Percentiles rank a stretch among this genome's conserved stretches.
Conservation (phyloP, 2,888 invertebrate species). For the Mythimna ferrago region DNA sequence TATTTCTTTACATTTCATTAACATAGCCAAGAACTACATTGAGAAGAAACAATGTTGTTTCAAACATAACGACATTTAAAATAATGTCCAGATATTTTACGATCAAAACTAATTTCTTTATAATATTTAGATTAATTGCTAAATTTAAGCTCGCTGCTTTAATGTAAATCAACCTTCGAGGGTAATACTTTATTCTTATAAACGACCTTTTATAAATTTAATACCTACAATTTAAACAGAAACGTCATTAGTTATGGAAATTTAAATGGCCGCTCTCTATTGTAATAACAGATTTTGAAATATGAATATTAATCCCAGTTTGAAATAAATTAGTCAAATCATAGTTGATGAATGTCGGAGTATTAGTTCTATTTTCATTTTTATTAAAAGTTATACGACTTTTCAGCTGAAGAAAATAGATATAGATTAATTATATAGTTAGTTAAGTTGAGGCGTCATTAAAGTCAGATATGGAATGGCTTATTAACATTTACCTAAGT, state of each 20-base stretch:
- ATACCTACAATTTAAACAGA: slow-evolving; percentile 46
- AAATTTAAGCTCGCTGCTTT: slow-evolving; percentile 16
- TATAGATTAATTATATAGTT: slow-evolving; percentile 7
- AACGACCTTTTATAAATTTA: slow-evolving; percentile 43
- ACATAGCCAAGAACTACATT: neutral
- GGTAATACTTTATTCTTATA: slow-evolving; percentile 45
- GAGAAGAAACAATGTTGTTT: neutral
- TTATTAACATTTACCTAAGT: neutral
- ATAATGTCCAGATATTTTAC: slow-evolving; percentile 8
- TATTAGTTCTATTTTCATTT: slow-evolving; percentile 21
- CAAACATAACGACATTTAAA: neutral
- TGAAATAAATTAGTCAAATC: slow-evolving; percentile 29
- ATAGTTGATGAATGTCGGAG: slow-evolving; percentile 36
- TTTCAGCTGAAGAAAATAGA: neutral
- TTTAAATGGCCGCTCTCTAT: slow-evolving; percentile 39
- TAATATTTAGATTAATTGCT: slow-evolving; percentile 43
- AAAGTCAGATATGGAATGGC: neutral
- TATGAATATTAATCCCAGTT: slow-evolving; percentile 57
- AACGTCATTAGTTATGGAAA: slow-evolving; percentile 44
- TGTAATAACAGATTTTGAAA: slow-evolving; percentile 37
- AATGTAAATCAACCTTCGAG: slow-evolving; percentile 42
- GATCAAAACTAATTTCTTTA: slow-evolving; percentile 21
- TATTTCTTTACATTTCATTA: neutral
- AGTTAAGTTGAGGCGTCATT: neutral
- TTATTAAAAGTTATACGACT: neutral